A percentile compares a stretch with the other conserved stretches of the same genome.
phyloP scores from a whole-genome alignment of 2,888 invertebrate genomes.

The Drosophila pseudotakahashii region DNA sequence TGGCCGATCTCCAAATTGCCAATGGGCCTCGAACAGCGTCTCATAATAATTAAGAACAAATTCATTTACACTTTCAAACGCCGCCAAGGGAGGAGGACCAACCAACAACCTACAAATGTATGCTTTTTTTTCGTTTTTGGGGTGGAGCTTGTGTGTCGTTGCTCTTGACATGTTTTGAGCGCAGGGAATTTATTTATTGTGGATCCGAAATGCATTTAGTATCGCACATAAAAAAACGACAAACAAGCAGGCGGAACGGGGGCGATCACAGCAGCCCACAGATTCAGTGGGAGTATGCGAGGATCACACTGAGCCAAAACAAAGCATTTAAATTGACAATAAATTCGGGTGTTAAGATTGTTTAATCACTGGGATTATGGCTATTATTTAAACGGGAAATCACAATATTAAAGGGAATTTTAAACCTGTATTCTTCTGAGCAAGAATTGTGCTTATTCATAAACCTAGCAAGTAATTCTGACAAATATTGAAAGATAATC shows the following conservation, averaged over 20 bases:
- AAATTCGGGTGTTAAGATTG: neutral
- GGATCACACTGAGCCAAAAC: slow-evolving; percentile 23
- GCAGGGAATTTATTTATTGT: slow-evolving; percentile 68
- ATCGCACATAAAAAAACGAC: slow-evolving; percentile 52
- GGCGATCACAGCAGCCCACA: slow-evolving; percentile 28
- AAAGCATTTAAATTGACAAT: neutral
- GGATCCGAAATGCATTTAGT: slow-evolving; percentile 55
- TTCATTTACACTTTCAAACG: slow-evolving; percentile 78
- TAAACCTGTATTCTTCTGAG: neutral
- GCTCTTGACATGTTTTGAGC: slow-evolving; percentile 74
- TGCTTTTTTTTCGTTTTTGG: slow-evolving; percentile 8
- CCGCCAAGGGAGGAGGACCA: slow-evolving; percentile 21
- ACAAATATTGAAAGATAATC: neutral
- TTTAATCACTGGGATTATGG: neutral
- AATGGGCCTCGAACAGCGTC: slow-evolving; percentile 48
- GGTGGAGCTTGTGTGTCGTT: slow-evolving; percentile 57
- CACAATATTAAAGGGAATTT: neutral
- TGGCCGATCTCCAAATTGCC: slow-evolving; percentile 55
- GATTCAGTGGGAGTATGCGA: slow-evolving; percentile 9
- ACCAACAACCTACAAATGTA: slow-evolving; percentile 9
- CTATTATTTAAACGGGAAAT: neutral
- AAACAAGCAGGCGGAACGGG: slow-evolving; percentile 53
- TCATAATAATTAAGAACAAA: slow-evolving; percentile 79
- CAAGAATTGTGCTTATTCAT: no score
- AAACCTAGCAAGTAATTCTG: neutral